Evolutionary conservation across 2,797 vertebrate species (phyloP).

Genomic region (Triplophysa yarkandensis): DNA sequence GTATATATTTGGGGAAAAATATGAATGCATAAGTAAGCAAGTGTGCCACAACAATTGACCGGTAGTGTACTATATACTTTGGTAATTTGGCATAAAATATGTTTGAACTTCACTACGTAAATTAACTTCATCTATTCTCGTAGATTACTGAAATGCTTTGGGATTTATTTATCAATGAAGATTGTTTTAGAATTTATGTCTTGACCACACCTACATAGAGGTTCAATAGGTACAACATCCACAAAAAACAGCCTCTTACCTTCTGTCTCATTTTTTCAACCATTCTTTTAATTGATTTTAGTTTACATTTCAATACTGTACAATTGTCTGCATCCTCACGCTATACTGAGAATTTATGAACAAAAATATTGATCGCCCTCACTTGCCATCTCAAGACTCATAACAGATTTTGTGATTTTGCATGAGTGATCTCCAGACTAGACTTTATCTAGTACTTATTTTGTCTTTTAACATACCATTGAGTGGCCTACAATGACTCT

Average conservation of each 20-base stretch:
- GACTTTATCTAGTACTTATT: constrained; percentile 30
- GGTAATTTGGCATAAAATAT: too few species aligned
- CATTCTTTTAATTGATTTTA: constrained; percentile 29
- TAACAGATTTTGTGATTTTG: constrained; percentile 42
- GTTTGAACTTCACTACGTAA: too few species aligned
- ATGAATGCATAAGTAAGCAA: too few species aligned
- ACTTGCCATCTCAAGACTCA: constrained; percentile 24
- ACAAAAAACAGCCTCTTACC: too few species aligned
- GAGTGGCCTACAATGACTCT: too few species aligned
- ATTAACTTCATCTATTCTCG: too few species aligned
- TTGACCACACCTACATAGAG: neutral
- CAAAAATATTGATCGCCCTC: constrained; percentile 4
- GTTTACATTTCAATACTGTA: constrained; percentile 40
- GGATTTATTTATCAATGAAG: too few species aligned
- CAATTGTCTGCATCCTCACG: constrained; percentile 34
- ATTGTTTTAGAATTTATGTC: too few species aligned
- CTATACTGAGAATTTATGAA: constrained; percentile 19
- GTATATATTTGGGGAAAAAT: too few species aligned
- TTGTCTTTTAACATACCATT: neutral
- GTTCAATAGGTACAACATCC: neutral
- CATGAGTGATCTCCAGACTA: constrained; percentile 24
- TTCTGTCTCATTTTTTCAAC: neutral
- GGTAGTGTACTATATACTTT: too few species aligned
- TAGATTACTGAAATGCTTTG: too few species aligned
- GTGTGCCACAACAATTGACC: too few species aligned